Percentiles rank a stretch among this genome's conserved stretches.
Evolutionary conservation across 2,113 vertebrate species (phyloP).

Genomic region (Stictonetta naevosa): DNA sequence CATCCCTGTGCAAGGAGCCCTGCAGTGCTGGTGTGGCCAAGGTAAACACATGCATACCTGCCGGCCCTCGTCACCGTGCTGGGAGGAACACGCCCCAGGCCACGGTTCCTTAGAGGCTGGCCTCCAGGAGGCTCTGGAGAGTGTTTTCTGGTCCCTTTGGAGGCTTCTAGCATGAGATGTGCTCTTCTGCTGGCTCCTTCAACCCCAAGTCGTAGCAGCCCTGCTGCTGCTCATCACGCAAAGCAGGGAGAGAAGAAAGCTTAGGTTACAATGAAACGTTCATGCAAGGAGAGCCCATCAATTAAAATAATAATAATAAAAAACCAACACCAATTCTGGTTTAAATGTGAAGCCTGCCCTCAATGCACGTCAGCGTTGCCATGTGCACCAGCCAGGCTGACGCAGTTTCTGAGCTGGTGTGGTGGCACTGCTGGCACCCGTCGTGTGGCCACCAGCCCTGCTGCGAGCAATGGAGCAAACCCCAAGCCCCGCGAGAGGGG

Average conservation of each 20-base stretch:
- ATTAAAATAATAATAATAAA: neutral
- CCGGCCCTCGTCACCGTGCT: fast-evolving
- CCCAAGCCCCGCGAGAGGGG: fast-evolving
- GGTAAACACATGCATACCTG: neutral
- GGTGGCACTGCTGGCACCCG: neutral
- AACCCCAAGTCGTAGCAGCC: neutral
- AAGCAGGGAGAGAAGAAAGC: neutral
- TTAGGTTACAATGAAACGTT: neutral
- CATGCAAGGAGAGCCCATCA: neutral
- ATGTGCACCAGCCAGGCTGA: neutral
- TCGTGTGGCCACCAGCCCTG: fast-evolving
- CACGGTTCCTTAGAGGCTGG: neutral
- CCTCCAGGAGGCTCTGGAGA: neutral
- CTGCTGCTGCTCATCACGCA: fast-evolving
- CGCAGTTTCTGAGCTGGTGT: fast-evolving
- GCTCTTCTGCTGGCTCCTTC: neutral
- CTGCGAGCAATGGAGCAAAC: neutral
- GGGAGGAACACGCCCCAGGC: neutral
- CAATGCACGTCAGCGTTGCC: neutral
- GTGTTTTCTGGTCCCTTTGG: neutral
- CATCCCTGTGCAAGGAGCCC: neutral
- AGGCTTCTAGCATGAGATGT: neutral
- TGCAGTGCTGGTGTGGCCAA: neutral
- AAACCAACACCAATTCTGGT: neutral
- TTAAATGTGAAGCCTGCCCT: neutral